phyloP scores from a whole-genome alignment of 2,797 vertebrate genomes.

The Tenualosa thibaudeaui region DNA sequence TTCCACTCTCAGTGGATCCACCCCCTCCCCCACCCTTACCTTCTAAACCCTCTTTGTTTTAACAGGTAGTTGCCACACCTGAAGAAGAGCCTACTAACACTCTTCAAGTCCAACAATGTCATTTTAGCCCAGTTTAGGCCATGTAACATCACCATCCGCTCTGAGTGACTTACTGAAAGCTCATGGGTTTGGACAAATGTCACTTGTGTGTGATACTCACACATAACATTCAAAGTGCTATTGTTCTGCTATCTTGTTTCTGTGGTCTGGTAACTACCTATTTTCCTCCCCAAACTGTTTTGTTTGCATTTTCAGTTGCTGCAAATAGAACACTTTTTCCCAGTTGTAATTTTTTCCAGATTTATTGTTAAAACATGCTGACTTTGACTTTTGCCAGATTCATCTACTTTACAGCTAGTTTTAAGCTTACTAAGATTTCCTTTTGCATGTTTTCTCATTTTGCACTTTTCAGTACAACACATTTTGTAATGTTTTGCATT shows the following conservation, averaged over 20 bases:
- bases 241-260: background rate
- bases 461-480: background rate
- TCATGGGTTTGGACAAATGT: background rate
- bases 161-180: background rate
- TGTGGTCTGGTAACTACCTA: slow-evolving; percentile 46
- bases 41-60: slow-evolving; percentile 74
- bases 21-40: slow-evolving; percentile 49
- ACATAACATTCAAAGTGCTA: slow-evolving; percentile 1
- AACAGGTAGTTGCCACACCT: slow-evolving; percentile 69
- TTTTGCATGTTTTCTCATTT: background rate
- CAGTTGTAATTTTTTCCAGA: slow-evolving; percentile 5
- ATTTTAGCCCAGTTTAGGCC: background rate
- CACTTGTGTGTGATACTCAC: background rate
- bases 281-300: slow-evolving; percentile 24
- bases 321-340: slow-evolving; percentile 28
- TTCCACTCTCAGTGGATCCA: slow-evolving; percentile 63
- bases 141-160: background rate
- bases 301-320: slow-evolving; percentile 29
- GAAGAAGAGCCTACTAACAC: slow-evolving; percentile 51
- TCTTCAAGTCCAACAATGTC: background rate
- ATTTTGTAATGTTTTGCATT: background rate
- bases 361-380: background rate
- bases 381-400: background rate
- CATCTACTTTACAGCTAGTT: background rate
- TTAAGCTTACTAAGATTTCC: background rate